These are phyloP conservation scores for Parnassius smintheus DNA, from an alignment of 2,888 invertebrate species.

Conservation along the genomic window DNA sequence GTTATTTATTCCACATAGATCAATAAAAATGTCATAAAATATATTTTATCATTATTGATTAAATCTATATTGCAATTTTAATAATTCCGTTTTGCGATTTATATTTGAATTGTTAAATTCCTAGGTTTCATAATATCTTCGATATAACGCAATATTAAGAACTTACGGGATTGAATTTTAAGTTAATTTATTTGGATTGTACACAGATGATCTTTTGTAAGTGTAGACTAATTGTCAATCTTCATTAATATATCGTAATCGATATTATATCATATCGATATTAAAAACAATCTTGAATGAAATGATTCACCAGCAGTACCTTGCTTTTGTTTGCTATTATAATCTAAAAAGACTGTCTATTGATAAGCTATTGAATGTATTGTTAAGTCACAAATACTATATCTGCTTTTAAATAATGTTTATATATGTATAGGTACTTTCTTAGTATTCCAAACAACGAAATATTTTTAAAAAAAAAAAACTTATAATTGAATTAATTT, in stretches of 20 bases:
- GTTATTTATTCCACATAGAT: too few relatives aligned
- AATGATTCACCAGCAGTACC: slow-evolving; percentile 41
- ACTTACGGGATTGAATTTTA: too few relatives aligned
- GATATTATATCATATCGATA: too few relatives aligned
- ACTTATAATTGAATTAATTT: slow-evolving; percentile 20
- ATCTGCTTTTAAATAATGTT: slow-evolving; percentile 63
- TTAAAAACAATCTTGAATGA: slow-evolving; percentile 22
- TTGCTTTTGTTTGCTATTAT: slow-evolving; percentile 55
- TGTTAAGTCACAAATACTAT: slow-evolving; percentile 77
- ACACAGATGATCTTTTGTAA: too few relatives aligned
- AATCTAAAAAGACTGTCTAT: slow-evolving; percentile 78
- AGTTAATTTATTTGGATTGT: too few relatives aligned
- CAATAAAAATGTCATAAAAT: too few relatives aligned
- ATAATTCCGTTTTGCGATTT: too few relatives aligned
- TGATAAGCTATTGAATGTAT: slow-evolving; percentile 75
- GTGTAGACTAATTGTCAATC: background rate
- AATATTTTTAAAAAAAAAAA: slow-evolving; percentile 64
- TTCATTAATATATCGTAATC: background rate
- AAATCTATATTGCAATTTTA: too few relatives aligned
- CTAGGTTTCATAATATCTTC: too few relatives aligned
- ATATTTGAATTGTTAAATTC: too few relatives aligned
- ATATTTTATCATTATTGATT: too few relatives aligned
- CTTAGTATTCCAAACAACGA: slow-evolving; percentile 63
- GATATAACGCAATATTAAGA: too few relatives aligned
- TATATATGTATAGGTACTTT: slow-evolving; percentile 47